Conservation (phyloP, 2,113 vertebrate species). For the Scortum barcoo region DNA sequence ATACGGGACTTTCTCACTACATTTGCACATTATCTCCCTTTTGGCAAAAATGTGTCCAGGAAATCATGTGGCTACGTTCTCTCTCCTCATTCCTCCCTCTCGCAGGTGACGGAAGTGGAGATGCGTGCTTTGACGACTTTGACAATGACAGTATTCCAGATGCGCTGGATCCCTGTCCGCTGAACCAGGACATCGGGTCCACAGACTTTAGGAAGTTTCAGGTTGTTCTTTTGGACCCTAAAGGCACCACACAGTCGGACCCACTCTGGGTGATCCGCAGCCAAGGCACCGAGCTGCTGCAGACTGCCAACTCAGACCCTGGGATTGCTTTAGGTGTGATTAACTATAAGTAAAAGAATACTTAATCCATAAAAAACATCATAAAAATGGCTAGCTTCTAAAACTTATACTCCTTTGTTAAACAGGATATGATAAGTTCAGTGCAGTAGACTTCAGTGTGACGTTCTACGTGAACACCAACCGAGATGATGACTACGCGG, state of each 20-base stretch:
- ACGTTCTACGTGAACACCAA: constrained; percentile 98
- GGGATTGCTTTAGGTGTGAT: constrained; percentile 96
- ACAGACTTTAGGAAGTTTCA: constrained; percentile 98
- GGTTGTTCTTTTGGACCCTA: constrained; percentile 95
- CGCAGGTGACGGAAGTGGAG: constrained; percentile 92
- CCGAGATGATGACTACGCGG: constrained; percentile 95
- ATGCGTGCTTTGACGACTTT: constrained; percentile 95
- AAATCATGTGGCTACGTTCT: background rate
- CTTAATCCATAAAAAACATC: background rate
- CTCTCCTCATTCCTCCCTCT: background rate
- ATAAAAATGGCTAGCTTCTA: background rate
- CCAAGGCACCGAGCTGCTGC: constrained; percentile 95
- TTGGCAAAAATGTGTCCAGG: constrained; percentile 5
- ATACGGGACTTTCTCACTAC: background rate
- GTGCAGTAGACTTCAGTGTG: constrained; percentile 95
- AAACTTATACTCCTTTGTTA: background rate
- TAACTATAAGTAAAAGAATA: background rate
- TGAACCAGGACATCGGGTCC: constrained; percentile 91
- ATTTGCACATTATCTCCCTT: background rate
- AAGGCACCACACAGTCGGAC: constrained; percentile 96
- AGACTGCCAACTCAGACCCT: constrained; percentile 96
- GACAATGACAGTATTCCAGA: constrained; percentile 96
- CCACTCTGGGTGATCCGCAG: constrained; percentile 97
- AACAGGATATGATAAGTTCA: constrained; percentile 94
- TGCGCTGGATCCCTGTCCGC: constrained; percentile 92